Base-by-base conservation (phyloP, 2,888 invertebrate species). In the Apamea epomidion region DNA sequence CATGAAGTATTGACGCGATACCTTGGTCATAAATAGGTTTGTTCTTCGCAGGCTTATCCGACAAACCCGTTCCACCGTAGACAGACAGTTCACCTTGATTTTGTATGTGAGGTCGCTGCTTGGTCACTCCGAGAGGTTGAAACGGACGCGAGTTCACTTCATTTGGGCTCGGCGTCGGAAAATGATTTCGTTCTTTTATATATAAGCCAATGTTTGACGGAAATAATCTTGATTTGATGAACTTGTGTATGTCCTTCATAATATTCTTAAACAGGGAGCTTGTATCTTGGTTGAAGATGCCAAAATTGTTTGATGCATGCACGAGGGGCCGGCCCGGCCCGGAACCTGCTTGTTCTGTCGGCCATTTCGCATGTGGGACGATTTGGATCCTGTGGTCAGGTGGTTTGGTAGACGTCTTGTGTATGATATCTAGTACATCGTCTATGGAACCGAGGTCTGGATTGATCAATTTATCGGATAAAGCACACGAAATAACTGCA, bases 1-100 rank as follows among this genome's bases (percentile, higher is more conserved):
- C 80, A 74, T 78, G 73, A 83, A 80, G 62, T 67, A 77, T 74
- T 80, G 82, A 79, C 73, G 76, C 58, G 74, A 69, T 78, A 76
- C 54, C 80, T 78, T 74, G 89, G 29, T 71, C 54, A 68, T 80
- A 48, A 65, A 80, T 82, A 67, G 25, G 68, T 75, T 85, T 81
- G 78, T 81, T 80, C 87, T 82, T 83, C 76, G 68, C 74, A 74
- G 71, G 68, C 18, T 64, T 70, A 71, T 84, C 76, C 29, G 74
- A 67, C 45, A 85, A 88, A 89, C 88, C 71, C 76, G 89, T 85
- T 89, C 75, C 72, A 45, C 74, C 42, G 80, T 82, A 78, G 80
- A 72, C 71, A 80, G 64, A 76, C 74, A 54, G 70, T 67, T 88
- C 74, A 88, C 89, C 89, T 89, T 89, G 89, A 80, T 83, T 45